A percentile compares a stretch with the other conserved stretches of the same genome.
Conservation (phyloP, 1,140 invertebrate species). For the Rhynchophorus ferrugineus region DNA sequence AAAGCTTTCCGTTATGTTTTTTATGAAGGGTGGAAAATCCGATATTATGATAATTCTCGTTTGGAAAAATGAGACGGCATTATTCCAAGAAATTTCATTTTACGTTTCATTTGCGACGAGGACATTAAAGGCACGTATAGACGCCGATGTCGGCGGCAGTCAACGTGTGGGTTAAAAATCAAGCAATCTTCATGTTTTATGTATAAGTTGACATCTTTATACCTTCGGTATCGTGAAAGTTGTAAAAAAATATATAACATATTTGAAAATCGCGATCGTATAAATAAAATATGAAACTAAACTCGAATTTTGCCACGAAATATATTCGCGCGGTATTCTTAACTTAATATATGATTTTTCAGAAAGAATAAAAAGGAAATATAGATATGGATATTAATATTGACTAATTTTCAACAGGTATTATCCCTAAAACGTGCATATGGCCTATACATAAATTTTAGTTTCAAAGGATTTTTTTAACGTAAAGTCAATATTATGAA, state of each 20-base stretch:
- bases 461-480: no score
- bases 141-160: no score
- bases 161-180: no score
- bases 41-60: conserved; percentile 4
- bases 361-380: no score
- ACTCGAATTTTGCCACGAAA: not conserved
- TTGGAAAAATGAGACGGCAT: conserved; percentile 1
- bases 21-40: not conserved
- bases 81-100: conserved; percentile 12
- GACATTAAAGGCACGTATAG: not conserved
- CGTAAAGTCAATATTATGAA: no score
- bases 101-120: conserved; percentile 5
- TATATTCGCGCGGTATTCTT: no score
- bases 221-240: not conserved
- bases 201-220: conserved; percentile 2
- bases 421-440: no score
- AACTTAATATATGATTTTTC: no score
- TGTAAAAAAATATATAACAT: not conserved
- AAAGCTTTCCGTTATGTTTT: not conserved
- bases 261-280: not conserved
- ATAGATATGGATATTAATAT: no score
- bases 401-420: no score
- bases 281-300: not conserved
- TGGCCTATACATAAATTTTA: no score
- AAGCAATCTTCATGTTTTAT: conserved; percentile 5